Base-by-base conservation (phyloP, 2,113 vertebrate genomes). In the Petrocephalus zakoni region DNA sequence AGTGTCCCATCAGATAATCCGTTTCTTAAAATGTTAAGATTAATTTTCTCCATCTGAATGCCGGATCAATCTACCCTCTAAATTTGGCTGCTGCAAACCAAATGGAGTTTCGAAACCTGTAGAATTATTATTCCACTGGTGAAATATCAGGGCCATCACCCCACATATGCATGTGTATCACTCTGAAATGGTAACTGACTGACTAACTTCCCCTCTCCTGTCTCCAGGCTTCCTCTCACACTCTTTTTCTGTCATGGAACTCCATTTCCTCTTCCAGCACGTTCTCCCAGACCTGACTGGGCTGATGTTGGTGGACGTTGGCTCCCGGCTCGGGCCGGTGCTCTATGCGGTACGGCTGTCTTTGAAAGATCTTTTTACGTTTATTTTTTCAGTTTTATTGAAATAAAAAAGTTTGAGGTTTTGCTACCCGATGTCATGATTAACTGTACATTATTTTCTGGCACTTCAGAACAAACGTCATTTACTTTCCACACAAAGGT, bases 201-300 rank as follows among this genome's bases (percentile, higher is more conserved):
- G 25, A 13, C 25, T 68, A n/a, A n/a, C 61, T 51, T 56, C 55
- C 56, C 90, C 91, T 53, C 92, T 91, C 93, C 88, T 90, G 93
- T 94, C 90, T 91, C 86, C 95, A 98, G 98, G 97, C 75, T 98
- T 99, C 94, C 95, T 99, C 94, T 99, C 97, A 64, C 98, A 98
- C 95, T 99, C 97, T 8, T 99, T 99, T 95, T 99, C 97, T 4
- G 90, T 96, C 81, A 29, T 94, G 88, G 97, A 99, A 94, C 95
- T 99, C 90, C 96, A 95, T 94, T 99, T 97, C 92, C 95, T 99
- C 91, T 99, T 98, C 94, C 95, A 96, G 68, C 95, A 96, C 29
- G 94, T 96, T 90, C 95, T 99, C 61, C 98, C 97, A 84, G 97
- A 98, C 90, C 95, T 99, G 88, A 95, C 94, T 11, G 97, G 96